These are phyloP conservation scores for Lanistes nyassanus DNA, from an alignment of 1,140 invertebrate genomes.

Conservation along the genomic window DNA sequence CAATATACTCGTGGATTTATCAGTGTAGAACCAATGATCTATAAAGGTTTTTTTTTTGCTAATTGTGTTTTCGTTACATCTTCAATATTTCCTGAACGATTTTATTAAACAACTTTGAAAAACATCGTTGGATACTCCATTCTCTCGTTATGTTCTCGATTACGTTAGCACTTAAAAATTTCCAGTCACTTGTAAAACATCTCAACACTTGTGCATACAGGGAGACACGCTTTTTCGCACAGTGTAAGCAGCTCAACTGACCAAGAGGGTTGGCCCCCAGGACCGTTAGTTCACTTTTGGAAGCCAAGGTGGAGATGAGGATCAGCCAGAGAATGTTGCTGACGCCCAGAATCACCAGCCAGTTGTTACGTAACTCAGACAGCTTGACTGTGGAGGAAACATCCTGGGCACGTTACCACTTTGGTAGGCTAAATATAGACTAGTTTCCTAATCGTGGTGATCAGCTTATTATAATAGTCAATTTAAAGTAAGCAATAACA, in stretches of 20 bases:
- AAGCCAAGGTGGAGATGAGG: conserved; percentile 45
- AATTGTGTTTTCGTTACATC: too few relatives aligned
- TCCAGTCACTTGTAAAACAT: not conserved
- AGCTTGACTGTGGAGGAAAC: conserved; percentile 42
- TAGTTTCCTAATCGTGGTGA: too few relatives aligned
- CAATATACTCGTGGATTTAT: not conserved
- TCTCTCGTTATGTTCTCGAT: not conserved
- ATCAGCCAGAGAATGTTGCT: conserved; percentile 56
- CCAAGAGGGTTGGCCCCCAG: conserved; percentile 54
- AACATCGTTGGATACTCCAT: not conserved
- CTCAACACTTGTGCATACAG: not conserved
- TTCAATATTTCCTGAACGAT: not conserved
- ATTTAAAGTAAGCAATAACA: too few relatives aligned
- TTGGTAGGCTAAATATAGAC: too few relatives aligned
- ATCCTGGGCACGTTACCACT: too few relatives aligned
- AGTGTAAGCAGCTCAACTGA: conserved; percentile 25
- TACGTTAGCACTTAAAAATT: not conserved
- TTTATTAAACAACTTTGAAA: not conserved
- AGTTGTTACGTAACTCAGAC: conserved; percentile 42
- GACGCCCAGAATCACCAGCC: conserved; percentile 47
- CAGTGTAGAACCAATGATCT: not conserved
- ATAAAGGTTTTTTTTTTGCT: too few relatives aligned
- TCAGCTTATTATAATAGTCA: too few relatives aligned
- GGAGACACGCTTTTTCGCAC: not conserved
- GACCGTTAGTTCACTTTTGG: conserved; percentile 41